Evolutionary conservation across 2,113 vertebrate species (phyloP).

Genomic region (Urocolius indicus): DNA sequence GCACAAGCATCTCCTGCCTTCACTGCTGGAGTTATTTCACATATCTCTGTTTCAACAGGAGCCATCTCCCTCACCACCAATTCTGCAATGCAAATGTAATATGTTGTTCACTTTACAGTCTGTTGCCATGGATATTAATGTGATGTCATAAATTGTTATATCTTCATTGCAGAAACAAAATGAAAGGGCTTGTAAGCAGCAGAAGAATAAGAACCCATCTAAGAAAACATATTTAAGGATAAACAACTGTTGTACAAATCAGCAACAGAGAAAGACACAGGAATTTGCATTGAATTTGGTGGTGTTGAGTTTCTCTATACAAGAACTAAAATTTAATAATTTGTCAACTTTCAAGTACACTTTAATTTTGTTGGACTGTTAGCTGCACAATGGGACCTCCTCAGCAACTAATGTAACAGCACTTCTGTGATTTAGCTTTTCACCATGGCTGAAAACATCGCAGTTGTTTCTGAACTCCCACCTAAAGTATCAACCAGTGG

Average conservation of each 20-base stretch:
- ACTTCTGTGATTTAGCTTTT: neutral
- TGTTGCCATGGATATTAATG: conserved; percentile 66
- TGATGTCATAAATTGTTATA: conserved; percentile 67
- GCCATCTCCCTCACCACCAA: neutral
- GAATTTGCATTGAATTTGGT: neutral
- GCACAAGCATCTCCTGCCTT: neutral
- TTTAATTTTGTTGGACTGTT: neutral
- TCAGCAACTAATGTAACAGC: neutral
- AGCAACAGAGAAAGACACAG: neutral
- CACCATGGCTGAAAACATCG: fast-evolving
- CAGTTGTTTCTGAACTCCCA: neutral
- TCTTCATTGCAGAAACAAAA: conserved; percentile 59
- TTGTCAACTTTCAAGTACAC: too few species aligned
- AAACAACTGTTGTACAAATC: neutral
- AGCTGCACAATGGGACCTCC: neutral
- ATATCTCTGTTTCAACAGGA: neutral
- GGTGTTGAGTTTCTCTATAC: neutral
- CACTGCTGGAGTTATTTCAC: neutral
- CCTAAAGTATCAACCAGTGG: neutral
- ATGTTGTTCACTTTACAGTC: conserved; percentile 50
- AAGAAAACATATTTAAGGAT: neutral
- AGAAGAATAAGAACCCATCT: neutral
- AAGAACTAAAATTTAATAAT: too few species aligned
- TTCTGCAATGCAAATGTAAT: conserved; percentile 64
- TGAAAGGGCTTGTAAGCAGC: conserved; percentile 21